Evolutionary conservation across 2,888 invertebrate genomes (phyloP).

Genomic region (Chrysina gloriosa): DNA sequence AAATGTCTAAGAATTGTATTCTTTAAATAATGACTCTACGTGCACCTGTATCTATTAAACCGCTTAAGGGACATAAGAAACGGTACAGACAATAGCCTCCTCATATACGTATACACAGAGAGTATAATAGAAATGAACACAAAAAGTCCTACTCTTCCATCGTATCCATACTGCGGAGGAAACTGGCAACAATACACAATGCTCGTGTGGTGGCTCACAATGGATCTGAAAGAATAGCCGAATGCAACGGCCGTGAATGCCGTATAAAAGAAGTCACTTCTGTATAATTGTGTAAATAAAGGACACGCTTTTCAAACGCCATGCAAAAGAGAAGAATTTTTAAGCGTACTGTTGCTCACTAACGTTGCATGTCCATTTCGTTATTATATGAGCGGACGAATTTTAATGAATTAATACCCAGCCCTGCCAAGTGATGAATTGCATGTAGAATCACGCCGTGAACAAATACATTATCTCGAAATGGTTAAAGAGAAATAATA

Average conservation of each 20-base stretch:
- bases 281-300: slow-evolving; percentile 63
- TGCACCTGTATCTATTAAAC: slow-evolving; percentile 50
- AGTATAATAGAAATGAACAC: slow-evolving; percentile 58
- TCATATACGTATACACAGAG: slow-evolving; percentile 53
- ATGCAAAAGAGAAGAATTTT: slow-evolving; percentile 54
- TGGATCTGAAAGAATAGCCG: slow-evolving; percentile 60
- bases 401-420: slow-evolving; percentile 39
- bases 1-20: slow-evolving; percentile 6
- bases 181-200: slow-evolving; percentile 60
- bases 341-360: slow-evolving; percentile 50
- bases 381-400: slow-evolving; percentile 39
- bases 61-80: slow-evolving; percentile 56
- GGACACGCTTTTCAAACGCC: slow-evolving; percentile 58
- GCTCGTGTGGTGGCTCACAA: slow-evolving; percentile 58
- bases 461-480: not conserved
- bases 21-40: slow-evolving; percentile 5
- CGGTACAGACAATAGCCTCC: slow-evolving; percentile 53
- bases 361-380: slow-evolving; percentile 53
- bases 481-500: not conserved
- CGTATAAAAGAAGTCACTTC: slow-evolving; percentile 62
- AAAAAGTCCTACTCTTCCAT: slow-evolving; percentile 57
- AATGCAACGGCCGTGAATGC: slow-evolving; percentile 61
- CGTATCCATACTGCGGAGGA: slow-evolving; percentile 53
- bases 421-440: slow-evolving; percentile 12
- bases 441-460: not conserved